Evolutionary conservation across 64 coral and sea anemone species (phyloP), one percentile per base, ranked within the genome.

Genomic region (Astreopora myriophthalma): DNA sequence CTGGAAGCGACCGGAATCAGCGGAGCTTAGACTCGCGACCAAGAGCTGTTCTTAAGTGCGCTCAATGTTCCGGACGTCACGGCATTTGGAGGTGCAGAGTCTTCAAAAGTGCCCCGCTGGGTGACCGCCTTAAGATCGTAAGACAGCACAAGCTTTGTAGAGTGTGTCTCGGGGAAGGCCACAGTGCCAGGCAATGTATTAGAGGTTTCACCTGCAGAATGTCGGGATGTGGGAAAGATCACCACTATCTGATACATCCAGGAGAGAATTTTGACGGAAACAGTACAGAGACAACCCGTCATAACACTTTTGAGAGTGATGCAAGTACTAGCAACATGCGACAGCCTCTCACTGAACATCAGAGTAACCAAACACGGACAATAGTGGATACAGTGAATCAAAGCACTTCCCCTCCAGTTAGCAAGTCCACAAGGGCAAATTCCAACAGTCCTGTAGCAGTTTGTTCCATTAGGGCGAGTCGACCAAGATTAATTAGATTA

Each of bases 201-300:
- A 93, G 46, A 35, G 73, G 73, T 4, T 93, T 89, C 48, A 81
- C 23, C 6, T 96, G 95, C 52, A 70, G 78, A 85, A 89, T 67
- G 13, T 14, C 55, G 23, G 95, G 80, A 25, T 96, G 90, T 25
- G 71, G 80, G 2, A 92, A 89, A 73, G 79, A 89, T 8, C 86
- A 93, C 35, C 69, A 93, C 73, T 83, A 85, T 24, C 77, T 96
- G 78, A 31, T 96, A 5, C 95, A 96, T 42, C 22, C 93, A 6
- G 73, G 62, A 12, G 32, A 38, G n/a, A 68, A 36, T 44, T n/a
- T 5, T 34, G 19, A 29, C 5, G 76, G 36, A 5, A 14, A 78
- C 20, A 14, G 1, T 4, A 6, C 13, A 12, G 35, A 19, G 17
- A 6, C n/a, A 60, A 64, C 17, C 24, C 19, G 58, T 48, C 17